Percentiles rank a stretch among this genome's conserved stretches.
Evolutionary conservation across 1,140 invertebrate species (phyloP).

Genomic region (Magallana ariakensis): DNA sequence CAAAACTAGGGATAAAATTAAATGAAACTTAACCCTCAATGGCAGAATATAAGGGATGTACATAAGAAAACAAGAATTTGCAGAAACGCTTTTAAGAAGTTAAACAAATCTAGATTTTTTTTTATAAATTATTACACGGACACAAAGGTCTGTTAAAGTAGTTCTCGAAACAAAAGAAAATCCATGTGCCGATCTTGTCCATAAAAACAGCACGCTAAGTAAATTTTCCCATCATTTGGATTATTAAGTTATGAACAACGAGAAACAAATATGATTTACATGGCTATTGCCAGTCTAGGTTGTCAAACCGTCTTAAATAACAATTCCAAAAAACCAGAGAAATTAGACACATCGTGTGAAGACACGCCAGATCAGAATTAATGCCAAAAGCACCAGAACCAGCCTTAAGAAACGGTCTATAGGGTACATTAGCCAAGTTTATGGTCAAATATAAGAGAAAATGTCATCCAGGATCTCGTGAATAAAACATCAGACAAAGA

Average conservation of each 20-base stretch:
- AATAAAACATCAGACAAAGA: constrained; percentile 26
- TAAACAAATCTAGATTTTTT: too few species aligned
- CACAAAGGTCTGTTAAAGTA: too few species aligned
- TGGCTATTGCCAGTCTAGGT: not conserved
- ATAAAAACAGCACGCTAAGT: not conserved
- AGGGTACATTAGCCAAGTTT: constrained; percentile 18
- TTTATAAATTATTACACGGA: too few species aligned
- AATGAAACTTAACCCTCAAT: too few species aligned
- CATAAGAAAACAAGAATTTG: too few species aligned
- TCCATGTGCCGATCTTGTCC: not conserved
- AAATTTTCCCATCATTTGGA: not conserved
- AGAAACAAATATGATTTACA: constrained; percentile 22
- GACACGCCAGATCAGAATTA: constrained; percentile 10
- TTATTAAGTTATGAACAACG: constrained; percentile 9
- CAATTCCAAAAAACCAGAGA: constrained; percentile 16
- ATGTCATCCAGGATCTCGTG: constrained; percentile 33
- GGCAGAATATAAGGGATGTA: too few species aligned
- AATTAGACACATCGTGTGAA: constrained; percentile 34
- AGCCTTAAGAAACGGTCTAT: not conserved
- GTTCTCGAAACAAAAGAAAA: not conserved
- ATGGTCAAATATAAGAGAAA: constrained; percentile 38
- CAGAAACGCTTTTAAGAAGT: too few species aligned
- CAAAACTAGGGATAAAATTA: too few species aligned
- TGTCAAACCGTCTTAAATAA: constrained; percentile 22
- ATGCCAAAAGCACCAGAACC: constrained; percentile 21